Evolutionary conservation across 2,797 vertebrate genomes (phyloP), one percentile per base, ranked within the genome.

Genomic region (Crocodylus rhombifer): DNA sequence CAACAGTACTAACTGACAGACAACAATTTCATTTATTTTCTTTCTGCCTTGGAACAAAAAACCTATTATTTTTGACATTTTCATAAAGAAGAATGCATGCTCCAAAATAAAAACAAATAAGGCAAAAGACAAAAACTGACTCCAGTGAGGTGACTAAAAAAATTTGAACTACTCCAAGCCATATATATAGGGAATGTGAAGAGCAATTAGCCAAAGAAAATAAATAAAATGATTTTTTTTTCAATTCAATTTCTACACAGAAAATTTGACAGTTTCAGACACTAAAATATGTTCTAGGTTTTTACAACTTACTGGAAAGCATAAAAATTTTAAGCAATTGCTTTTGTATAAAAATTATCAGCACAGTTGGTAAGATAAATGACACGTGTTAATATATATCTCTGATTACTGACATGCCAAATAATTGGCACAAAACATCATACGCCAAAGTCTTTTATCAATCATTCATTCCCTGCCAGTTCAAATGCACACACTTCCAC

Each of bases 401-500:
- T 91, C 57, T 51, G 96, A 76, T 92, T 95, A 88, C 79, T 85
- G n/a, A 75, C 76, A 86, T 60, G 57, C n/a, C 21, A 83, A 86
- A 77, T 95, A 89, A 82, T 82, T 82, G 25, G 84, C 89, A 64
- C 4, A 55, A 10, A 69, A 12, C 81, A 51, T 4, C 65, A 2
- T n/a, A 88, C 69, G 87, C 77, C 69, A 93, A 67, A 78, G 16
- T 2, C 61, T 74, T 11, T 57, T 84, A 95, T 81, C 61, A 77
- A 57, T 88, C 77, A 93, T 6, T 64, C 67, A 88, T 60, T 91
- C 77, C 91, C 81, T 76, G 56, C 75, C 88, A 92, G 60, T 4
- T 2, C 13, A 91, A 86, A 42, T 77, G 15, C 30, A 83, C 82
- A 67, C 28, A n/a, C 78, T 91, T 86, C 15, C 79, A 84, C 33